Evolutionary conservation across 2,113 vertebrate species (phyloP).

Genomic region (Oxygymnocypris stewartii): DNA sequence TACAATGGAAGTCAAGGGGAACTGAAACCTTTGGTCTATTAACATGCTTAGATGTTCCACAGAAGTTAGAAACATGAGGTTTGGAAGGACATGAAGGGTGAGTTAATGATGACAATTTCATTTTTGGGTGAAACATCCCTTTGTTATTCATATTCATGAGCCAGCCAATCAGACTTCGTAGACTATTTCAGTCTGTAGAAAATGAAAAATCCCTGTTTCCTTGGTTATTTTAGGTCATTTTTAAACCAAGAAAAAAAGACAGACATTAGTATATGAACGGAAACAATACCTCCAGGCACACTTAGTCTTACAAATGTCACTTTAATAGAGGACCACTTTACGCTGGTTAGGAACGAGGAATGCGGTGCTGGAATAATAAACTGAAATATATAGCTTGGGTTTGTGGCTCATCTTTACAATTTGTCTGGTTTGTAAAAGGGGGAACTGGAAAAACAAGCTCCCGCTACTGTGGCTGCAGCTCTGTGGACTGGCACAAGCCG

Average conservation of each 20-base stretch:
- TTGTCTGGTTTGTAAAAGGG: constrained; percentile 54
- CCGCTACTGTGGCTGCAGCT: background rate
- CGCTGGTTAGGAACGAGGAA: constrained; percentile 36
- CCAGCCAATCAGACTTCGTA: background rate
- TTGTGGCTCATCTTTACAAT: constrained; percentile 55
- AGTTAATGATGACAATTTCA: too few relatives aligned
- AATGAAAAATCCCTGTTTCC: background rate
- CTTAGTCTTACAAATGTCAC: constrained; percentile 34
- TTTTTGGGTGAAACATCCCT: too few relatives aligned
- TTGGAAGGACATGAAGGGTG: too few relatives aligned
- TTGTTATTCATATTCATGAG: background rate
- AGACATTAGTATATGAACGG: constrained; percentile 6
- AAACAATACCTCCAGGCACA: constrained; percentile 24
- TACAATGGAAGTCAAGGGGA: too few relatives aligned
- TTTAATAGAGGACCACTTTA: constrained; percentile 60
- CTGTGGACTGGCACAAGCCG: constrained; percentile 8
- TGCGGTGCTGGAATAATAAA: constrained; percentile 50
- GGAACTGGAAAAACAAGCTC: constrained; percentile 44
- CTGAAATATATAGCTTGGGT: constrained; percentile 54
- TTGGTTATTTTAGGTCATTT: constrained; percentile 38
- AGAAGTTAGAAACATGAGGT: too few relatives aligned
- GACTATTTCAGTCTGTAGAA: background rate
- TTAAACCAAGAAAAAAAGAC: background rate
- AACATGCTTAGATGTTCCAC: too few relatives aligned
- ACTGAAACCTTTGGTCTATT: too few relatives aligned